Conservation (phyloP, 2,113 vertebrate species). For the Psettodes erumei region DNA sequence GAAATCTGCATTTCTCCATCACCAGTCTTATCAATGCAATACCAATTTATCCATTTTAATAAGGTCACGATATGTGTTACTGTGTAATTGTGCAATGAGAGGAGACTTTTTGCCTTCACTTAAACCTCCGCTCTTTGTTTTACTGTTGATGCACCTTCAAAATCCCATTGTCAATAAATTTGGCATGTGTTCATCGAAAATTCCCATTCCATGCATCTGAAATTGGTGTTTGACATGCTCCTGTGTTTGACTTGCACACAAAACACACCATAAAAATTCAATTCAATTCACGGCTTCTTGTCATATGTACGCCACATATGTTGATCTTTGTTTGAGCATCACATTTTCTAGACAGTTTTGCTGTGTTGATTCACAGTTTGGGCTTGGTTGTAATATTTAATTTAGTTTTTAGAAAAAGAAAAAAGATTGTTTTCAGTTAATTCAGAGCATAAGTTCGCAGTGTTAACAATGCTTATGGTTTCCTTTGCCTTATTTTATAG, state of each 20-base stretch:
- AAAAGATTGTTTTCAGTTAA: conserved; percentile 54
- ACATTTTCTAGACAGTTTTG: conserved; percentile 54
- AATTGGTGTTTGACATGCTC: conserved; percentile 58
- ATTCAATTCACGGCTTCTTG: conserved; percentile 31
- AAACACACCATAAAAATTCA: conserved; percentile 29
- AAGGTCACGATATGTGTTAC: conserved; percentile 51
- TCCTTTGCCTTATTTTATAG: conserved; percentile 87
- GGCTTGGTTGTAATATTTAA: conserved; percentile 55
- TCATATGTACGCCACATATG: conserved; percentile 24
- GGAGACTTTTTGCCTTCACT: conserved; percentile 58
- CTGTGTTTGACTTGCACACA: conserved; percentile 59
- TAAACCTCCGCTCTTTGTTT: conserved; percentile 56
- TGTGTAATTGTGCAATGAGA: conserved; percentile 57
- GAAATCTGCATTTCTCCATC: conserved; percentile 67
- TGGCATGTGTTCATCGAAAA: conserved; percentile 62
- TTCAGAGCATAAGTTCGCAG: conserved; percentile 68
- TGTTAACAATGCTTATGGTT: conserved; percentile 76
- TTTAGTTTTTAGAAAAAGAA: conserved; percentile 69
- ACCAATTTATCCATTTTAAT: conserved; percentile 49
- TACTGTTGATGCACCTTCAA: conserved; percentile 52
- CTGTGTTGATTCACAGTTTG: conserved; percentile 55
- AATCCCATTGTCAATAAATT: conserved; percentile 46
- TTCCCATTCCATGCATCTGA: conserved; percentile 48
- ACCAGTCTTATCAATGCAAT: conserved; percentile 53
- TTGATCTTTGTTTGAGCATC: conserved; percentile 49